A percentile compares a stretch with the other conserved stretches of the same genome.
These are phyloP conservation scores for Achroia grisella DNA, from an alignment of 1,140 invertebrate species.

Conservation along the genomic window DNA sequence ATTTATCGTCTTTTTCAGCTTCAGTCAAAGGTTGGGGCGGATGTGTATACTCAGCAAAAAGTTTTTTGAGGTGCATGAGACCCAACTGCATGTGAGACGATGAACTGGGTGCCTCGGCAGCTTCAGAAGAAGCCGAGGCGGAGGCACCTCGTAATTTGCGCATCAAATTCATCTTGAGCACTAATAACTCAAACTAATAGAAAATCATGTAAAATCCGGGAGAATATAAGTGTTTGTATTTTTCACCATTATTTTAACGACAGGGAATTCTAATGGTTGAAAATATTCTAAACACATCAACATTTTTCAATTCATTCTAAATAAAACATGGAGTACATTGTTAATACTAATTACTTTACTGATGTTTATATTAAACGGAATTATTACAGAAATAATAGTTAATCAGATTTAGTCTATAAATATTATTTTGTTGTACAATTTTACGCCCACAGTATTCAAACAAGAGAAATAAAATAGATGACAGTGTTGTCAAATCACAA, in stretches of 20 bases:
- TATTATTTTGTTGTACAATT: too few relatives aligned
- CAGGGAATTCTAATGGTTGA: background rate
- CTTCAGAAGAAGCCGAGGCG: constrained; percentile 51
- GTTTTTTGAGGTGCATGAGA: constrained; percentile 95
- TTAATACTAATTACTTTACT: background rate
- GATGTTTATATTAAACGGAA: too few relatives aligned
- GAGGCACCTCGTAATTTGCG: constrained; percentile 84
- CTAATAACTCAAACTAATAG: constrained; percentile 1
- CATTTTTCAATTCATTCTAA: background rate
- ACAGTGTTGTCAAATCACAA: too few relatives aligned
- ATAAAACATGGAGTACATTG: background rate
- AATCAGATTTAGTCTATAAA: too few relatives aligned
- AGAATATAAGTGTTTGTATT: background rate
- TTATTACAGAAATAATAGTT: too few relatives aligned
- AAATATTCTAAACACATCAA: background rate
- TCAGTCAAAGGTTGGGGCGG: constrained; percentile 86
- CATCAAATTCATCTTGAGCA: constrained; percentile 85
- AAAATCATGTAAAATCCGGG: background rate
- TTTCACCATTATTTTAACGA: background rate
- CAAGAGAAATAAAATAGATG: too few relatives aligned
- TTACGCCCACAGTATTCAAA: too few relatives aligned
- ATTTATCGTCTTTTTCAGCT: constrained; percentile 91
- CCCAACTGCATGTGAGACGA: constrained; percentile 90
- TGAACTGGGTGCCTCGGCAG: constrained; percentile 69
- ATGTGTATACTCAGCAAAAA: constrained; percentile 95